Conservation (phyloP, 2,888 invertebrate genomes). For the Conops quadrifasciatus region DNA sequence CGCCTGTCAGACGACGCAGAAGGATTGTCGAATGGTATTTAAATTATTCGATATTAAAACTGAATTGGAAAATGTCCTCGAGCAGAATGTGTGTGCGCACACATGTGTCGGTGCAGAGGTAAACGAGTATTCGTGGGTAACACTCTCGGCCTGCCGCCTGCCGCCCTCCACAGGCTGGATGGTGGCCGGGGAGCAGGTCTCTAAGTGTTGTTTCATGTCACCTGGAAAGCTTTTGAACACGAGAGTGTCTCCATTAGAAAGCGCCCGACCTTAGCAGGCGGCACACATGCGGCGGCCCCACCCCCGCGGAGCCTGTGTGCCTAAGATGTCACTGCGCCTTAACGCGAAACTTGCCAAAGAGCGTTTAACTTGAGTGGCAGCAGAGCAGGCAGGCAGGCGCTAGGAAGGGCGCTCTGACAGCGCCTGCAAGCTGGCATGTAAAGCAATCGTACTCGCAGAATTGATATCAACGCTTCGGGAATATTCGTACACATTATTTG, state of each 20-base stretch:
- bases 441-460: conserved; percentile 58
- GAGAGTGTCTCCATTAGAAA: conserved; percentile 60
- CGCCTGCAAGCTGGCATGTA: conserved; percentile 51
- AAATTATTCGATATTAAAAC: too few relatives aligned
- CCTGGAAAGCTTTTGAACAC: conserved; percentile 66
- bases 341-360: conserved; percentile 2
- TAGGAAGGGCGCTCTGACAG: too few relatives aligned
- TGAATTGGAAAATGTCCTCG: too few relatives aligned
- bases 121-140: too few relatives aligned
- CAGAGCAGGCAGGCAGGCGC: neutral
- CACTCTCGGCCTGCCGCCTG: too few relatives aligned
- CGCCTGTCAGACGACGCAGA: too few relatives aligned
- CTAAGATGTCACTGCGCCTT: neutral
- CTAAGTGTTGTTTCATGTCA: conserved; percentile 67
- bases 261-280: conserved; percentile 14
- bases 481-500: neutral
- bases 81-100: too few relatives aligned
- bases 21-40: too few relatives aligned
- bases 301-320: neutral
- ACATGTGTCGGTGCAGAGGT: too few relatives aligned
- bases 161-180: neutral
- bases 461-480: conserved; percentile 40
- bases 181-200: conserved; percentile 49
- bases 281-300: conserved; percentile 23
- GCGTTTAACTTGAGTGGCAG: neutral